Evolutionary conservation across 2,113 vertebrate species (phyloP).

Genomic region (Syngnathus scovelli): DNA sequence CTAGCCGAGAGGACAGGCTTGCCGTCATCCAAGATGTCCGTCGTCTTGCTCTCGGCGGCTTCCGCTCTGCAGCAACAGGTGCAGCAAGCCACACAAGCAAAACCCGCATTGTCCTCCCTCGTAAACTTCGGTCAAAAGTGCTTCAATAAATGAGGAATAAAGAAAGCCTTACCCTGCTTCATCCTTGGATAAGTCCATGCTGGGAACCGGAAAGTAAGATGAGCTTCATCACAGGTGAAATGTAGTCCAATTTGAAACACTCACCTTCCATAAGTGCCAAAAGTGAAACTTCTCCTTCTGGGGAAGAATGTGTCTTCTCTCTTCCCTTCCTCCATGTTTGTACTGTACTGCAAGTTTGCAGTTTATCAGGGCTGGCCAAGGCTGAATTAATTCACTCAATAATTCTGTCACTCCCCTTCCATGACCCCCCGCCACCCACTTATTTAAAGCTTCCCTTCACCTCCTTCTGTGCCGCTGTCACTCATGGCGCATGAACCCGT

Average conservation of each 20-base stretch:
- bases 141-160: constrained; percentile 10
- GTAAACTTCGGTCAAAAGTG: constrained; percentile 5
- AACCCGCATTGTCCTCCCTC: not conserved
- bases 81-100: constrained; percentile 24
- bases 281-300: constrained; percentile 75
- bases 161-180: constrained; percentile 54
- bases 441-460: constrained; percentile 72
- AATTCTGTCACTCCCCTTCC: constrained; percentile 67
- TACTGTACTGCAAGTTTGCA: constrained; percentile 43
- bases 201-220: constrained; percentile 45
- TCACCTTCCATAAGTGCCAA: constrained; percentile 76
- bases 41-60: constrained; percentile 47
- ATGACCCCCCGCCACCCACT: constrained; percentile 67
- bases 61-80: constrained; percentile 62
- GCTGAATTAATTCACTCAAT: constrained; percentile 68
- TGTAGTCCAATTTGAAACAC: constrained; percentile 31
- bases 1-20: constrained; percentile 60
- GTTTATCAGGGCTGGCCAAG: constrained; percentile 67
- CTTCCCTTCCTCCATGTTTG: constrained; percentile 61
- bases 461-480: constrained; percentile 66
- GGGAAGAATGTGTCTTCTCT: constrained; percentile 67
- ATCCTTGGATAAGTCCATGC: constrained; percentile 51
- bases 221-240: not conserved
- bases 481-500: constrained; percentile 33
- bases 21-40: constrained; percentile 68